phyloP scores from a whole-genome alignment of 2,113 vertebrate genomes.

The Theristicus caerulescens region DNA sequence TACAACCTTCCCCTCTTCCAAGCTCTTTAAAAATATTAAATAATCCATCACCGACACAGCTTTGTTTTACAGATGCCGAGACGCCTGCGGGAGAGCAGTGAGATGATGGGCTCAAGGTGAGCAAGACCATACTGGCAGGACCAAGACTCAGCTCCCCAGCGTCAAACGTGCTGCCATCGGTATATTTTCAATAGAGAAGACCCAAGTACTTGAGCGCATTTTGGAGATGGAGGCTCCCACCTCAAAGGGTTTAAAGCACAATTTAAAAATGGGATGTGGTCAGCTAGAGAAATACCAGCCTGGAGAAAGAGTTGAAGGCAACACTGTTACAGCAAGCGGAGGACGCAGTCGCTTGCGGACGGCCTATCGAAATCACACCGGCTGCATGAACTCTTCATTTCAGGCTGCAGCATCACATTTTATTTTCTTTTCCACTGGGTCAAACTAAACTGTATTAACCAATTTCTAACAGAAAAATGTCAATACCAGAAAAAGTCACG shows the following conservation, averaged over 20 bases:
- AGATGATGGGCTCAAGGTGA: neutral
- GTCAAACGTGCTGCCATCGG: neutral
- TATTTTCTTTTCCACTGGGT: neutral
- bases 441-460: neutral
- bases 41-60: neutral
- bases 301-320: neutral
- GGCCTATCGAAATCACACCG: neutral
- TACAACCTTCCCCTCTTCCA: neutral
- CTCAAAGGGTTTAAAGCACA: neutral
- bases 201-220: neutral
- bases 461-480: neutral
- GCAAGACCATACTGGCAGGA: neutral
- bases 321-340: neutral
- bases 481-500: neutral
- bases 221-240: neutral
- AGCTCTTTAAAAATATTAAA: neutral
- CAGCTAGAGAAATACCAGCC: neutral
- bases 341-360: rapidly evolving
- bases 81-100: neutral
- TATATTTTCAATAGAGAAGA: neutral
- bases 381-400: neutral
- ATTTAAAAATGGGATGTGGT: neutral
- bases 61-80: neutral
- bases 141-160: neutral
- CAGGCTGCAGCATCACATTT: neutral